Base-by-base conservation (phyloP, 1,140 invertebrate genomes). In the Wasmannia auropunctata region DNA sequence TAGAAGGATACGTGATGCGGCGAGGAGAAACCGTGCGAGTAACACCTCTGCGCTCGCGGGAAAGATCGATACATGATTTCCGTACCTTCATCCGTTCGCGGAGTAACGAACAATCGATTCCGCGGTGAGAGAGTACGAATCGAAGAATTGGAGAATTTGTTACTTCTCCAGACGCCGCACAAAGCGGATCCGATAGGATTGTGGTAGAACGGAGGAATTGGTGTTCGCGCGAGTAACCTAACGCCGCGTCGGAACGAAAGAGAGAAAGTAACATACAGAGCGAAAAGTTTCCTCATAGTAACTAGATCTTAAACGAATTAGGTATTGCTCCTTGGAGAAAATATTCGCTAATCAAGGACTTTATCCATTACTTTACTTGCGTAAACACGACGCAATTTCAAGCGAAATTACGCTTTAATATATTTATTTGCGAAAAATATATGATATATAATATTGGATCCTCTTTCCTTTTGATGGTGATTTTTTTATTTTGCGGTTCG, bases 41-140 rank as follows among this genome's bases (percentile, higher is more conserved):
- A 37, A 58, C 37, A 58, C 37, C 31, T 3, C 19, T 25, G 46
- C 40, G 16, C 60, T 43, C 67, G 49, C 77, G 28, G 14, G 19
- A 16, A 40, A 51, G 28, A 83, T 83, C 79, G 67, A 83, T 83
- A 83, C 67, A 58, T 74, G 67, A 83, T 83, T 72, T 83, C 79
- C 76, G 76, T 51, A 79, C 43, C 51, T 72, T 58, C 37, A 51
- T 81, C 37, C 79, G 49, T 22, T 69, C 77, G 49, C 34, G 16
- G 14, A 46, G 67, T 83, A 74, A 74, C 67, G 79, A 83, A 83
- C 79, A 83, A 83, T 83, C 67, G 79, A 51, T 83, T 74, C n/a
- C 67, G 40, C 51, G 65, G 67, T 67, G 51, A 46, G 65, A 72
- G 37, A 67, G 37, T 19, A 51, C 49, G 40, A 72, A 25, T 40